phyloP scores from a whole-genome alignment of 2,113 vertebrate genomes.

The Steatornis caripensis region DNA sequence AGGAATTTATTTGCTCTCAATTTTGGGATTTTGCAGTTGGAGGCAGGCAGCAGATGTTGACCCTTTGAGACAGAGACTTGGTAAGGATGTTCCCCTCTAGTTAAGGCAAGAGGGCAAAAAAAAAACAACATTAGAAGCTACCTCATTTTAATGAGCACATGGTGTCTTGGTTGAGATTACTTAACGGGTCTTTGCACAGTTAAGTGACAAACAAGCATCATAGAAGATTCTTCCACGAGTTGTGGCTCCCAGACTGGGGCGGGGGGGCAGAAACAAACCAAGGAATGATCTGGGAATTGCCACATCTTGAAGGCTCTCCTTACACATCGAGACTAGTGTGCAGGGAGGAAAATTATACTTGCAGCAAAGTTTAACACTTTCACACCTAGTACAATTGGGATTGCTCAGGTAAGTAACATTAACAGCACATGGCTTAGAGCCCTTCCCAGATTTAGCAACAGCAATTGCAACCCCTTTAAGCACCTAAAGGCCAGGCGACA shows the following conservation, averaged over 20 bases:
- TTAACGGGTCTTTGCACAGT: neutral
- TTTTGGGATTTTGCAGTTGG: neutral
- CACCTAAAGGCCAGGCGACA: neutral
- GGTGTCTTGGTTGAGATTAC: neutral
- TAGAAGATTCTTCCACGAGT: rapidly evolving
- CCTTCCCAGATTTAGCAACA: neutral
- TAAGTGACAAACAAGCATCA: neutral
- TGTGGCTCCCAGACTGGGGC: too few relatives aligned
- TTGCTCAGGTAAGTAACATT: rapidly evolving
- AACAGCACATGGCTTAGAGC: neutral
- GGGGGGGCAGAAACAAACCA: too few relatives aligned
- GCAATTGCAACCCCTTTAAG: rapidly evolving
- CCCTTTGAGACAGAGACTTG: neutral
- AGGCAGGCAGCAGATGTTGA: neutral
- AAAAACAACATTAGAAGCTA: too few relatives aligned
- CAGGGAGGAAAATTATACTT: rapidly evolving
- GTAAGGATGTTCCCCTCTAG: neutral
- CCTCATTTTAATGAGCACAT: rapidly evolving
- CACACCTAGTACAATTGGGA: neutral
- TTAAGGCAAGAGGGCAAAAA: neutral
- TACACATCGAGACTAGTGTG: rapidly evolving
- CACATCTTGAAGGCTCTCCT: neutral
- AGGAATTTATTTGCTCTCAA: neutral
- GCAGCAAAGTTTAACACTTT: neutral
- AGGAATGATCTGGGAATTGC: neutral